Evolutionary conservation across 2,888 invertebrate genomes (phyloP).

Genomic region (Tineola bisselliella): DNA sequence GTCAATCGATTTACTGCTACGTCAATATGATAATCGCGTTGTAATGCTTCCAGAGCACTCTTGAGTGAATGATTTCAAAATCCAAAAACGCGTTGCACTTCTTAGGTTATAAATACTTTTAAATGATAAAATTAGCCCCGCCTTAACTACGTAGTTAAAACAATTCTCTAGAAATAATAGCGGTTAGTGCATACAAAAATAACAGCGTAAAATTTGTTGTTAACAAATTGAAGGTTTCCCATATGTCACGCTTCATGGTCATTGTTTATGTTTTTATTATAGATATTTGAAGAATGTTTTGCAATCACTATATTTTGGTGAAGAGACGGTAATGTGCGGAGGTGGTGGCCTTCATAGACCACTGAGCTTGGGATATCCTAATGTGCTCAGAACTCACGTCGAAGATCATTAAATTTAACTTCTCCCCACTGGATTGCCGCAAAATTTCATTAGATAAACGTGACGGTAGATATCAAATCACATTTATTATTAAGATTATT

Average conservation of each 20-base stretch:
- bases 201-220: background rate
- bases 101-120: too few species aligned
- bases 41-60: too few species aligned
- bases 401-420: background rate
- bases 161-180: background rate
- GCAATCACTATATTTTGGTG: background rate
- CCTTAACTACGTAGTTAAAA: too few species aligned
- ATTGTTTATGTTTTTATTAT: background rate
- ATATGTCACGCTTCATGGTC: background rate
- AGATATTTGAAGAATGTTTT: constrained; percentile 1
- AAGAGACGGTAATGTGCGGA: constrained; percentile 8
- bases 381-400: background rate
- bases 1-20: too few species aligned
- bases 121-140: too few species aligned
- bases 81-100: too few species aligned
- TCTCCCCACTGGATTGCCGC: background rate
- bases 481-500: too few species aligned
- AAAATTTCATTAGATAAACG: background rate
- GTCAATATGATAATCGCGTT: too few species aligned
- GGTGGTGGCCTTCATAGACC: constrained; percentile 5
- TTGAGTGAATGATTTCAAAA: too few species aligned
- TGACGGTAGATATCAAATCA: background rate
- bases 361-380: constrained; percentile 4
- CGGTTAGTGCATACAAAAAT: background rate
- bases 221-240: background rate